Evolutionary conservation across 1,140 invertebrate species (phyloP).

Genomic region (Ceratoteleas bidentatus): DNA sequence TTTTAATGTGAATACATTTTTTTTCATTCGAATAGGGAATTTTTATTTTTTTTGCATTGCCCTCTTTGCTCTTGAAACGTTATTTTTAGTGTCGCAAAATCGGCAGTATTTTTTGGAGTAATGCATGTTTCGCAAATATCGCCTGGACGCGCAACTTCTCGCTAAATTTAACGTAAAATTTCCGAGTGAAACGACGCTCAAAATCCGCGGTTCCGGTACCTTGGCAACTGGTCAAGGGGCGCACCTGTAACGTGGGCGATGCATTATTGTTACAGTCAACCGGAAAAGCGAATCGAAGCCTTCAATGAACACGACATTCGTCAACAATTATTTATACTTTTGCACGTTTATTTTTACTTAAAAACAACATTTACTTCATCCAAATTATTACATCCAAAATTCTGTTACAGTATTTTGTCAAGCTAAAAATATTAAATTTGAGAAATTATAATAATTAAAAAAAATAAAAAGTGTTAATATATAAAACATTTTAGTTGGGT

Average conservation of each 20-base stretch:
- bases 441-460: no score
- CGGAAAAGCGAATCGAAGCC: conserved; percentile 36
- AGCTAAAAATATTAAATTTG: no score
- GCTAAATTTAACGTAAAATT: conserved; percentile 72
- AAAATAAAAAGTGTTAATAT: no score
- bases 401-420: no score
- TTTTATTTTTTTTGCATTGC: conserved; percentile 54
- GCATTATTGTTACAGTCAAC: conserved; percentile 37
- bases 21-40: no score
- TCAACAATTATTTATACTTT: conserved; percentile 8
- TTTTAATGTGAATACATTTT: conserved; percentile 31
- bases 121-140: conserved; percentile 61
- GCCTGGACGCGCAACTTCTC: conserved; percentile 58
- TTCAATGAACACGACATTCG: conserved; percentile 29
- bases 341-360: no score
- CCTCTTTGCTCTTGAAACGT: conserved; percentile 57
- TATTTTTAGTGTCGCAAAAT: conserved; percentile 72
- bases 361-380: no score
- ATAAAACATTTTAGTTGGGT: no score
- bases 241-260: conserved; percentile 51
- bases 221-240: conserved; percentile 57
- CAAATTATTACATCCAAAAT: no score
- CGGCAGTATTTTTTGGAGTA: conserved; percentile 40
- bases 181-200: conserved; percentile 10
- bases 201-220: conserved; percentile 52